A percentile compares a stretch with the other conserved stretches of the same genome.
Evolutionary conservation across 2,113 vertebrate genomes (phyloP).

Genomic region (Laticauda laticaudata): DNA sequence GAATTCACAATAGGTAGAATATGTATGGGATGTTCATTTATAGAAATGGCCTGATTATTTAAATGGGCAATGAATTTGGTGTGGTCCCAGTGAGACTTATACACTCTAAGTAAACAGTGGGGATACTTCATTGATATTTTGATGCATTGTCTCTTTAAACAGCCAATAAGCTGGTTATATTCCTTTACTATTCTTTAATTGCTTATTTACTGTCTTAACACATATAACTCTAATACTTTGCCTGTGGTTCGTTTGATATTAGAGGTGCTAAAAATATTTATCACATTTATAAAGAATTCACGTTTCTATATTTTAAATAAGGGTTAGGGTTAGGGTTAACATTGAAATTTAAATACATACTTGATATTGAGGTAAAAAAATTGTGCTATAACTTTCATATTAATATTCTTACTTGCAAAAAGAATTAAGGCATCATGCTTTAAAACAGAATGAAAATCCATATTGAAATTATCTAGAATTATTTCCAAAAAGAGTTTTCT

Average conservation of each 20-base stretch:
- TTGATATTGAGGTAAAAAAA: neutral
- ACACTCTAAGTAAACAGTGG: slow-evolving; percentile 70
- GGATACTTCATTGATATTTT: slow-evolving; percentile 67
- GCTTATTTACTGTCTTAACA: slow-evolving; percentile 54
- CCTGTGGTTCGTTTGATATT: slow-evolving; percentile 23
- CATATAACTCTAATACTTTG: slow-evolving; percentile 45
- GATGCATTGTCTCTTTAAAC: slow-evolving; percentile 71
- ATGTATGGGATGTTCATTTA: slow-evolving; percentile 48
- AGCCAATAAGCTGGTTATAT: slow-evolving; percentile 56
- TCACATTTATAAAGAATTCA: neutral
- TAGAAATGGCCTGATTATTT: slow-evolving; percentile 60
- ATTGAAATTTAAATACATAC: neutral
- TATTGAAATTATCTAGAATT: neutral
- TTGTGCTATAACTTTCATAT: neutral
- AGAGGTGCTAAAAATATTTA: neutral
- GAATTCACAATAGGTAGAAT: slow-evolving; percentile 26
- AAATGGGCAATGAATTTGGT: slow-evolving; percentile 36
- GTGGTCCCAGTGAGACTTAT: slow-evolving; percentile 60
- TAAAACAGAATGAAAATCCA: neutral
- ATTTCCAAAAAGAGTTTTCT: neutral
- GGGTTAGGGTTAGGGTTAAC: too few species aligned
- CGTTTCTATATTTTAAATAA: neutral
- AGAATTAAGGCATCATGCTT: neutral
- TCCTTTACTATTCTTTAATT: slow-evolving; percentile 6
- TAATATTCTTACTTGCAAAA: neutral